Base-by-base conservation (phyloP, 2,797 vertebrate genomes). In the Artibeus jamaicensis region DNA sequence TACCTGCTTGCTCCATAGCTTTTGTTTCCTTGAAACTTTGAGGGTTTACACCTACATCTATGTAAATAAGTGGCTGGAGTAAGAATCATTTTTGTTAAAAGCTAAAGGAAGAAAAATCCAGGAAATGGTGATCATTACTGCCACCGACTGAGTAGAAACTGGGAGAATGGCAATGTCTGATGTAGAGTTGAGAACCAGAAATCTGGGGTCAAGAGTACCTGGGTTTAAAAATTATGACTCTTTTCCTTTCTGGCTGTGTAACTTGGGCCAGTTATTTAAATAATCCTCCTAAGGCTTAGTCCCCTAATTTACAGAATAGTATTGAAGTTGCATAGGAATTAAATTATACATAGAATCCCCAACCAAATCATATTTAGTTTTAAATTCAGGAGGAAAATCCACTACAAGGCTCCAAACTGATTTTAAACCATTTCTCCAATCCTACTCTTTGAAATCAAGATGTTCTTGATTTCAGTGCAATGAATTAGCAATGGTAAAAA, bases 1-100 rank as follows among this genome's bases (percentile, higher is more conserved):
- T 89, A 97, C 94, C 89, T 92, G 91, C 93, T 0, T 0, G 93
- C 92, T 95, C 89, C 9, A 3, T 44, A 96, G 95, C 89, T 90
- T 98, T 89, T 91, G 87, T 84, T 88, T 95, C 29, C 34, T n/a
- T 84, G 21, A 73, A 42, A 89, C 1, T n/a, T 37, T 57, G 29
- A 71, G 9, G 3, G 32, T 85, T 94, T 34, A 53, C 18, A 76
- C 16, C 29, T 84, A 42, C 6, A 24, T 77, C 59, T 9, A 39
- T 50, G 19, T 42, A 86, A 79, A 39, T 55, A 93, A 89, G 22
- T 22, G 19, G 7, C 16, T 53, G 5, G 24, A 78, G 22, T 82
- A 50, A 53, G 19, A 89, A 48, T 65, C 26, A n/a, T 39, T 42
- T 70, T 55, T 62, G 53, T 29, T 29, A 53, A 70, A 86, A 89